Evolutionary conservation across 2,113 vertebrate genomes (phyloP).

Genomic region (Cyphomyrus plagiostoma): DNA sequence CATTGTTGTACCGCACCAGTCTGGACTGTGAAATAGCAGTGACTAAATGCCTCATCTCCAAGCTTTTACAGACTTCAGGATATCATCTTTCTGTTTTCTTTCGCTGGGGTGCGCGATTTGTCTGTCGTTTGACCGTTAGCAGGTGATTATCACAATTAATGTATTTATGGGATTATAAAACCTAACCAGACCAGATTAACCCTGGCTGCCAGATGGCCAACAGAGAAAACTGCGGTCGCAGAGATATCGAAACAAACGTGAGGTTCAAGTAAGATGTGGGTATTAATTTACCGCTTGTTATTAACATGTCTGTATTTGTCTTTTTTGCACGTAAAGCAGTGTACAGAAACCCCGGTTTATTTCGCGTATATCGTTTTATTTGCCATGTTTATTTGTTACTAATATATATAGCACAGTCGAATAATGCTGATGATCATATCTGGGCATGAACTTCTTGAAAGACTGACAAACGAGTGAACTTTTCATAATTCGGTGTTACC

Average conservation of each 20-base stretch:
- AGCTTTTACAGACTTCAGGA: background rate
- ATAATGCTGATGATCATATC: background rate
- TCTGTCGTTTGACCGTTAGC: background rate
- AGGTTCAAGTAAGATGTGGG: background rate
- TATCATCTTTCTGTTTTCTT: background rate
- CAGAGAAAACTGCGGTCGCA: background rate
- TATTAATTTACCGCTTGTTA: background rate
- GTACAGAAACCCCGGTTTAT: background rate
- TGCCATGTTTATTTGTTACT: background rate
- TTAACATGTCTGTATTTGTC: background rate
- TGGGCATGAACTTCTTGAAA: background rate
- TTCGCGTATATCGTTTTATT: background rate
- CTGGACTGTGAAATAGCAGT: background rate
- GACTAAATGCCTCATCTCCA: background rate
- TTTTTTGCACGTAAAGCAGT: background rate
- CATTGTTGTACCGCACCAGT: background rate
- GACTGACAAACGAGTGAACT: background rate
- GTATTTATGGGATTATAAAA: background rate
- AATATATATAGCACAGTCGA: background rate
- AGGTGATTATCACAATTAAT: slow-evolving; percentile 5
- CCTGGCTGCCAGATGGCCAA: background rate
- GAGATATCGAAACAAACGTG: background rate
- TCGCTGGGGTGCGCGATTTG: background rate
- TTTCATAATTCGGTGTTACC: background rate
- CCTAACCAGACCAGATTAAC: slow-evolving; percentile 5